Base-by-base conservation (phyloP, 2,888 invertebrate species). In the Clusia tigrina region DNA sequence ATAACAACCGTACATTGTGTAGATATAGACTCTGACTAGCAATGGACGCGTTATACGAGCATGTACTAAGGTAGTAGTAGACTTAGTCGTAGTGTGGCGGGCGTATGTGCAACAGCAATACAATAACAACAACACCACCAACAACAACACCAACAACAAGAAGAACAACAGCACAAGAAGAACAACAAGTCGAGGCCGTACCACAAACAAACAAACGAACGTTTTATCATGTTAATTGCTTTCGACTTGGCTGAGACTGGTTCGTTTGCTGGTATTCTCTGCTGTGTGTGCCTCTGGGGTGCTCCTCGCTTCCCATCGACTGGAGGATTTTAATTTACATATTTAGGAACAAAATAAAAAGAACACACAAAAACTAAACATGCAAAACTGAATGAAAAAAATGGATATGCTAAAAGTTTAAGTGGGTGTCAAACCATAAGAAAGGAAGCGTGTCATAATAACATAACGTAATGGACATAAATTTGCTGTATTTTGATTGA, bases 151-250 rank as follows among this genome's bases (percentile, higher is more conserved):
- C n/a, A n/a, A n/a, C n/a, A n/a, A 25, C 53, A 54, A 15, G 18
- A 22, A 22, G 54, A 32, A 37, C n/a, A 12, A 2, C 1, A 15
- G 32, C 15, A 20, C 6, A 55, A 12, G 12, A 55, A 55, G 38
- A 10, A 18, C 18, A 26, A 1, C n/a, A 32, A 32, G 32, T 32
- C 12, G 32, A 32, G 32, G 32, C 20, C 20, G 51, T 18, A 12
- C 58, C 17, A 51, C 15, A 38, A 53, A 38, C 24, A 32, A 53
- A 17, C 58, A 66, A 67, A 65, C 60, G 65, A 65, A 67, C 68
- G 64, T 67, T 68, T 67, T 65, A 68, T 67, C 67, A 65, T 67
- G 63, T 67, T 68, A 68, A 68, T 68, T 67, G 68, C 67, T 67
- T 67, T 61, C 60, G 68, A 67, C 32, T 54, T 18, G 24, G 32